Base-by-base conservation (phyloP, 2,797 vertebrate species). In the Florisuga fusca region DNA sequence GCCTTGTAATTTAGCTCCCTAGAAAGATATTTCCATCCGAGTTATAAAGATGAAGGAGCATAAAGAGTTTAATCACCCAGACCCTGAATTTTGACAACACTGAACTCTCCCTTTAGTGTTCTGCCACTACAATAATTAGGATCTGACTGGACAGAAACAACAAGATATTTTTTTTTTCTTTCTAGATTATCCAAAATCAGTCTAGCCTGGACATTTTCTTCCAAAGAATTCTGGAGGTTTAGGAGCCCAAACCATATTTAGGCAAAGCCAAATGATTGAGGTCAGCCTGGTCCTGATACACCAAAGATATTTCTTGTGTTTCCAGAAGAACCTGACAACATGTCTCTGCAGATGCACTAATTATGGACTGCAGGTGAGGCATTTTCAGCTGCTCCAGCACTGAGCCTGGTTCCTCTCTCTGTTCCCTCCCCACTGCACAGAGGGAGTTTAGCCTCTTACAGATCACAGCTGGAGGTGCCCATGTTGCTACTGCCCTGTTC, bases 341-440 rank as follows among this genome's bases (percentile, higher is more conserved):
- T 3, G 8, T 9, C 38, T 27, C 1, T 4, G 5, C 1, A 33
- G n/a, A n/a, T 7, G 14, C 54, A 50, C n/a, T 51, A 18, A 48
- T 17, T 3, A 64, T 0, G 7, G 73, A 12, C 23, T 36, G 50
- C 0, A 43, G 21, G 20, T 10, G 20, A 63, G 15, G 54, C 17
- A 31, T 50, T 75, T 74, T 59, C 6, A 66, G 69, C 31, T 21
- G 46, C 31, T 34, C 23, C 43, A 0, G 15, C 9, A n/a, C 34
- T 22, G 18, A 62, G 15, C 12, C 19, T 27, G 43, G 43, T 12
- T 66, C 58, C 8, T 62, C 25, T 19, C 1, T 19, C 1, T 1
- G 6, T 4, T 29, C 48, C 26, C 36, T 21, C 33, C 33, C 15
- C 31, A 4, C 26, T 3, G 2, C 9, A 11, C 0, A 0, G 15